Conservation (phyloP, 2,888 invertebrate species). For the Callinectes sapidus region DNA sequence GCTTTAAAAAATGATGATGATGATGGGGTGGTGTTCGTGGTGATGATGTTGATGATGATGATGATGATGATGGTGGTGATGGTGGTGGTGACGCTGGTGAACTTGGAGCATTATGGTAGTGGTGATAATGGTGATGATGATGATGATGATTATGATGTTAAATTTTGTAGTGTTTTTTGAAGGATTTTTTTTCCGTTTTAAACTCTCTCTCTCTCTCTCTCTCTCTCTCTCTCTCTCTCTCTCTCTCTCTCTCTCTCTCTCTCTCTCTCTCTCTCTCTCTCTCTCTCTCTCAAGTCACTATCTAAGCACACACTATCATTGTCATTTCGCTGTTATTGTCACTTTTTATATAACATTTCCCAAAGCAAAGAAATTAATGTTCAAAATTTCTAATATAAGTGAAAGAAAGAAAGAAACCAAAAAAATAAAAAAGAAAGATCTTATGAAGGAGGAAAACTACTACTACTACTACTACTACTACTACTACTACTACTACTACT, state of each 20-base stretch:
- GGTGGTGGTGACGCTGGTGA: neutral
- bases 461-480: neutral
- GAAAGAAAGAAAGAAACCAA: neutral
- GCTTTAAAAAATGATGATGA: constrained; percentile 13
- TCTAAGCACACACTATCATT: too few relatives aligned
- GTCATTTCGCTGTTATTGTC: neutral
- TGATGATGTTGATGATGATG: neutral
- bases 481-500: neutral
- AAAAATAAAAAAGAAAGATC: neutral
- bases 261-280: constrained; percentile 34
- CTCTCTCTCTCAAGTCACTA: constrained; percentile 5
- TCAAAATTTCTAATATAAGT: neutral
- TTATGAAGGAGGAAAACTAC: neutral
- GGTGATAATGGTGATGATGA: neutral
- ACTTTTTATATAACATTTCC: too few relatives aligned
- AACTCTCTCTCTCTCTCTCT: neutral
- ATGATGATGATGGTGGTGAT: neutral
- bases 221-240: constrained; percentile 41
- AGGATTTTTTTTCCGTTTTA: neutral
- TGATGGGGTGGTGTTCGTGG: neutral
- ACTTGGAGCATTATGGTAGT: neutral
- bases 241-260: constrained; percentile 41
- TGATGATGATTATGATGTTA: neutral
- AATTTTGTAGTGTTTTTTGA: neutral
- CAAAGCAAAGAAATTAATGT: neutral